Percentiles rank a stretch among this genome's conserved stretches.
Evolutionary conservation across 2,888 invertebrate species (phyloP).

Genomic region (Dicyrtoma fusca): DNA sequence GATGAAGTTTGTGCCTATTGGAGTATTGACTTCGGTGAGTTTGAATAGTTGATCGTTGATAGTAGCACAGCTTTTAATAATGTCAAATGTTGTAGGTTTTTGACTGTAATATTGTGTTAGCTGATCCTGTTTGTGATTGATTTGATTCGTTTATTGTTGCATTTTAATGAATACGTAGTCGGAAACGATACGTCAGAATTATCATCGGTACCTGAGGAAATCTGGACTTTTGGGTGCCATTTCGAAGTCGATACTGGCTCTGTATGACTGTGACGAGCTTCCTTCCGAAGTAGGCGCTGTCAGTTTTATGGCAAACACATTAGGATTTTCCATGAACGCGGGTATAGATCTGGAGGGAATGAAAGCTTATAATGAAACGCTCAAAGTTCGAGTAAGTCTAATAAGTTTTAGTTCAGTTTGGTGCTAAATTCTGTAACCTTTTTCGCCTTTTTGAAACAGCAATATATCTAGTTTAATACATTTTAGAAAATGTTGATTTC

Average conservation of each 20-base stretch:
- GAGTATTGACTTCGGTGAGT: background rate
- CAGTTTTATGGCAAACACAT: background rate
- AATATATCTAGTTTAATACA: too few relatives aligned
- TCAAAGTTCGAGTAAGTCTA: slow-evolving; percentile 10
- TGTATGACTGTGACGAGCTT: background rate
- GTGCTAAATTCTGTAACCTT: background rate
- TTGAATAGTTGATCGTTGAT: background rate
- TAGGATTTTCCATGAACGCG: background rate
- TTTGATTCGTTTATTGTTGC: too few relatives aligned
- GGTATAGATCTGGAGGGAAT: slow-evolving; percentile 15
- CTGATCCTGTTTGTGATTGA: too few relatives aligned
- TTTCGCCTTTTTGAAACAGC: too few relatives aligned
- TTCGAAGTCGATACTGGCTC: slow-evolving; percentile 3
- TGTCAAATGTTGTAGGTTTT: too few relatives aligned
- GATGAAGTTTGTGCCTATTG: slow-evolving; percentile 10
- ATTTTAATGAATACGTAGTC: too few relatives aligned
- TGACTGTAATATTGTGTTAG: too few relatives aligned
- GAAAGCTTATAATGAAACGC: slow-evolving; percentile 9
- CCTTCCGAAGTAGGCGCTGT: slow-evolving; percentile 8
- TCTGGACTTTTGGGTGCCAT: slow-evolving; percentile 5
- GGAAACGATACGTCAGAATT: background rate
- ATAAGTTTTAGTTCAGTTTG: slow-evolving; percentile 1
- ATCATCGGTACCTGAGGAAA: slow-evolving; percentile 10
- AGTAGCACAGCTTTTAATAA: too few relatives aligned
- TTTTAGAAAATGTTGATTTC: too few relatives aligned